phyloP scores from a whole-genome alignment of 2,113 vertebrate genomes.

The Ceyx cyanopectus region DNA sequence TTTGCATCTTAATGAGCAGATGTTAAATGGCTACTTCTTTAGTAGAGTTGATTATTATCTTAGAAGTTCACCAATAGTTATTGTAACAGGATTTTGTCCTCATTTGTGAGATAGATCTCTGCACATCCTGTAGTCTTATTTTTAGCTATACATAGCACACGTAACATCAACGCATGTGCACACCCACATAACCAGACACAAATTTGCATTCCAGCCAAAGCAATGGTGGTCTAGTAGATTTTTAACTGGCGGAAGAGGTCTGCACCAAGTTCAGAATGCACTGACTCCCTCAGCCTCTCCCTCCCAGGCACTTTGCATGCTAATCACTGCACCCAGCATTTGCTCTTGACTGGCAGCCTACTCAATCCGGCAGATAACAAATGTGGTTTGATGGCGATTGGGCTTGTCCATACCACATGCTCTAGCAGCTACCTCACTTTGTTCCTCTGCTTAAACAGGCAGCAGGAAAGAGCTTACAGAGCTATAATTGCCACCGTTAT shows the following conservation, averaged over 20 bases:
- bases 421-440: conserved; percentile 1
- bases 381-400: background rate
- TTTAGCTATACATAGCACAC: background rate
- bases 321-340: conserved; percentile 59
- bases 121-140: background rate
- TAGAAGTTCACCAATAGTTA: background rate
- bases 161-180: accelerated
- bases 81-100: background rate
- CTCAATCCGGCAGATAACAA: conserved; percentile 64
- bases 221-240: background rate
- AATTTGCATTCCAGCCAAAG: background rate
- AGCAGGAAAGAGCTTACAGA: conserved; percentile 60
- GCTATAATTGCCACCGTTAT: conserved; percentile 81
- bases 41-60: background rate
- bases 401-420: background rate
- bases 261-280: conserved; percentile 18
- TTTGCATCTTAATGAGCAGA: conserved; percentile 50
- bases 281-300: conserved; percentile 47
- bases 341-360: conserved; percentile 66
- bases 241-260: conserved; percentile 50
- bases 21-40: conserved; percentile 4
- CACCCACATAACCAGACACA: background rate
- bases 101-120: background rate
- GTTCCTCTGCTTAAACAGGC: conserved; percentile 67
- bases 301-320: conserved; percentile 51